Conservation (phyloP, 2,113 vertebrate genomes). For the Synchiropus splendidus region DNA sequence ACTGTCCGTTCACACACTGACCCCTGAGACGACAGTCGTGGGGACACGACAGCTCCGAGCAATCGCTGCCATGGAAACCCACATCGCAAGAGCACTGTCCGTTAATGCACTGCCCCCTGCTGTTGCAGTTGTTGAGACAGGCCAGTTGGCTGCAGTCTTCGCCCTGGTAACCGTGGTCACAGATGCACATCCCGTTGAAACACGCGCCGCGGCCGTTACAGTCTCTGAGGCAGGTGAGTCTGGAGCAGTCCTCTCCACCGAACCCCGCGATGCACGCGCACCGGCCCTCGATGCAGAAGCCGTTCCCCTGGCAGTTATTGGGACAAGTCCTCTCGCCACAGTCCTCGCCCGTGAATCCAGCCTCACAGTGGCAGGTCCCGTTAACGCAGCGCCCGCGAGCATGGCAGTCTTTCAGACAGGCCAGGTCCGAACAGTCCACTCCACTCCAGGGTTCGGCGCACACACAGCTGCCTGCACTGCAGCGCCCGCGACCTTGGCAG, state of each 20-base stretch:
- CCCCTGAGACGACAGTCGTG: slow-evolving; percentile 71
- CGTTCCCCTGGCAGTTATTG: slow-evolving; percentile 62
- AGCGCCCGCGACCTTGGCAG: slow-evolving; percentile 71
- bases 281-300: slow-evolving; percentile 70
- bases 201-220: slow-evolving; percentile 73
- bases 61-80: slow-evolving; percentile 75
- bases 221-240: slow-evolving; percentile 71
- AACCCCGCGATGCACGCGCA: slow-evolving; percentile 77
- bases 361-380: slow-evolving; percentile 75
- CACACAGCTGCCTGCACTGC: slow-evolving; percentile 72
- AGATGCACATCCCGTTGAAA: slow-evolving; percentile 70
- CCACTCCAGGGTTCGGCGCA: slow-evolving; percentile 77
- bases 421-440: slow-evolving; percentile 70
- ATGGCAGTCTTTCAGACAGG: slow-evolving; percentile 78
- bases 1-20: slow-evolving; percentile 75
- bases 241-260: slow-evolving; percentile 72
- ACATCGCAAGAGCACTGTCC: slow-evolving; percentile 77
- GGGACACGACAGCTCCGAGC: slow-evolving; percentile 73
- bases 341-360: slow-evolving; percentile 73
- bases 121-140: slow-evolving; percentile 75
- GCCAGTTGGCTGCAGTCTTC: slow-evolving; percentile 73
- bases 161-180: slow-evolving; percentile 71
- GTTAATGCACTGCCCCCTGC: slow-evolving; percentile 71
- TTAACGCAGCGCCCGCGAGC: slow-evolving; percentile 68
- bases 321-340: slow-evolving; percentile 70